Conservation (phyloP, 2,888 invertebrate genomes). For the Apantesis nais region DNA sequence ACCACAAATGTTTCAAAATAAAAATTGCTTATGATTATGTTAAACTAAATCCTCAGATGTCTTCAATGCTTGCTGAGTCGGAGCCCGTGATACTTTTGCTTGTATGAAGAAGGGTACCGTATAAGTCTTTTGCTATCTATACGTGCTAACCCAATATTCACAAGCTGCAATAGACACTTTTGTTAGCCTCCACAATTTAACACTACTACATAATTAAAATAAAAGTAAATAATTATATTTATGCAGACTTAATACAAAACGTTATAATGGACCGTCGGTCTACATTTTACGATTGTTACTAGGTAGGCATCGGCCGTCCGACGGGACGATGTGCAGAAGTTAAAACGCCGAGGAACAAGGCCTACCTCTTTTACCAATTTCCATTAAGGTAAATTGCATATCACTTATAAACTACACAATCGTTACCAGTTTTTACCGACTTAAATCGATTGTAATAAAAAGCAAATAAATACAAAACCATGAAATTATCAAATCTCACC, state of each 20-base stretch:
- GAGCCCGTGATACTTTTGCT: constrained; percentile 83
- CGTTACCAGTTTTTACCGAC: constrained; percentile 51
- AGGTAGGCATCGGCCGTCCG: constrained; percentile 70
- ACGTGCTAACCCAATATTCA: constrained; percentile 66
- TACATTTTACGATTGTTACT: constrained; percentile 73
- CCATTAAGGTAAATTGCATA: constrained; percentile 51
- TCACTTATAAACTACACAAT: constrained; percentile 52
- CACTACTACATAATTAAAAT: constrained; percentile 30
- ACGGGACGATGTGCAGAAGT: constrained; percentile 70
- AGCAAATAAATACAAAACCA: constrained; percentile 65
- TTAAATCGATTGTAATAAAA: constrained; percentile 53
- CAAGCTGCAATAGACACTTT: constrained; percentile 71
- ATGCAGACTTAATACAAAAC: constrained; percentile 57
- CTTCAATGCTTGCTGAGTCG: constrained; percentile 95
- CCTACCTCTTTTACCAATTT: constrained; percentile 45
- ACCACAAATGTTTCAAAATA: constrained; percentile 74
- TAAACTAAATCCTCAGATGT: constrained; percentile 91
- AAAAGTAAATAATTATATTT: constrained; percentile 43
- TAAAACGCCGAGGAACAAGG: constrained; percentile 63
- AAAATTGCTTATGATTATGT: constrained; percentile 79
- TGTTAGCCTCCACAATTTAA: constrained; percentile 49
- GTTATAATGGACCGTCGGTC: constrained; percentile 57
- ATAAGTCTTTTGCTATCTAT: constrained; percentile 69
- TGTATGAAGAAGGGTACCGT: constrained; percentile 65
- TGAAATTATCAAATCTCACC: constrained; percentile 89